phyloP scores from a whole-genome alignment of 2,888 invertebrate genomes.

The Doris montereyensis region DNA sequence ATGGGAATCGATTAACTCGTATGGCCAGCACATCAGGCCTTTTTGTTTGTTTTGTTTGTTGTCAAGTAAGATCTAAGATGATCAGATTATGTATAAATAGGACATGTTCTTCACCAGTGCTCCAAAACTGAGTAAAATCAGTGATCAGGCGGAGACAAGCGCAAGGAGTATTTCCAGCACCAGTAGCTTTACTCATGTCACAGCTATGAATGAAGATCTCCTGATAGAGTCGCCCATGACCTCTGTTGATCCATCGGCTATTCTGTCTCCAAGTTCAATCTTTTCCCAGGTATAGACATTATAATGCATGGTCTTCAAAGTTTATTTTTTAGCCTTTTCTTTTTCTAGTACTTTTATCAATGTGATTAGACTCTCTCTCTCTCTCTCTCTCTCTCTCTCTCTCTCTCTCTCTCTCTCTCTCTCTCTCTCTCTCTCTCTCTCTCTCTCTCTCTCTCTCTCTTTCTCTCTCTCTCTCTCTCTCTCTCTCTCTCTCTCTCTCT shows the following conservation, averaged over 20 bases:
- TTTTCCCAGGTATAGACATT: slow-evolving; percentile 27
- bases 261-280: slow-evolving; percentile 7
- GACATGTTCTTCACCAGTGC: no score
- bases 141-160: no score
- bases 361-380: not conserved
- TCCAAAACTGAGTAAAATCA: no score
- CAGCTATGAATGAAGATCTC: slow-evolving; percentile 51
- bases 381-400: slow-evolving; percentile 20
- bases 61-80: no score
- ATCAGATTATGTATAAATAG: no score
- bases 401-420: slow-evolving; percentile 13
- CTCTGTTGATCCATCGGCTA: slow-evolving; percentile 43
- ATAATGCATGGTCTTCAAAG: not conserved
- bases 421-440: not conserved
- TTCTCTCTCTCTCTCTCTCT: not conserved
- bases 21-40: no score
- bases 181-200: slow-evolving; percentile 68
- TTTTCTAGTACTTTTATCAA: no score
- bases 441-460: not conserved
- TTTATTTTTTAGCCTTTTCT: not conserved
- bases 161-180: no score
- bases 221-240: slow-evolving; percentile 56
- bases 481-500: slow-evolving; percentile 6
- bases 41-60: no score
- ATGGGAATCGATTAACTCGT: no score